Evolutionary conservation across 2,797 vertebrate species (phyloP).

Genomic region (Coregonus ussuriensis): DNA sequence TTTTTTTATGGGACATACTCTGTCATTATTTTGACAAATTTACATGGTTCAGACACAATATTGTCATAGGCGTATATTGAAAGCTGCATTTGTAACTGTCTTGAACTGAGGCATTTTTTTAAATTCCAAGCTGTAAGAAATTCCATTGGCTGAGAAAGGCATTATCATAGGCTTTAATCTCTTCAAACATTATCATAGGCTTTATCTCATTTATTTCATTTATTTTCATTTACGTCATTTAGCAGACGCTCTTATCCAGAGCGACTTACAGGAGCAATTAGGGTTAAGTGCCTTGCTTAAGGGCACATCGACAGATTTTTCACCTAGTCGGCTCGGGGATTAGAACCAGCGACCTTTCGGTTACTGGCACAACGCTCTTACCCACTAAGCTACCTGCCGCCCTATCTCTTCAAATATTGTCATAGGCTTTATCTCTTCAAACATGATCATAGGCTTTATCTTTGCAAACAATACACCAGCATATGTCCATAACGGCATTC

Average conservation of each 20-base stretch:
- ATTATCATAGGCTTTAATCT: too few relatives aligned
- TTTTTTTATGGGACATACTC: neutral
- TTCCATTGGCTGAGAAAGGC: neutral
- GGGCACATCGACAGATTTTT: too few relatives aligned
- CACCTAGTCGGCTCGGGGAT: too few relatives aligned
- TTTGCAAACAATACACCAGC: conserved; percentile 68
- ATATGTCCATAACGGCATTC: conserved; percentile 57
- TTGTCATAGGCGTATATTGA: neutral
- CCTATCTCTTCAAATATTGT: conserved; percentile 47
- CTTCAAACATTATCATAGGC: conserved; percentile 43
- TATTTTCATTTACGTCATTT: too few relatives aligned
- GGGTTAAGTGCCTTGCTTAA: too few relatives aligned
- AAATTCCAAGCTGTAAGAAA: neutral
- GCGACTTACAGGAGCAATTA: too few relatives aligned
- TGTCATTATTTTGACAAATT: neutral
- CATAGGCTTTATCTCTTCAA: neutral
- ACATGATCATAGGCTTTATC: conserved; percentile 41
- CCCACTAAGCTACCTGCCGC: too few relatives aligned
- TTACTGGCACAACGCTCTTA: too few relatives aligned
- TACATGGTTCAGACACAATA: neutral
- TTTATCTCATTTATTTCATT: too few relatives aligned
- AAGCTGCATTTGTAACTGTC: neutral
- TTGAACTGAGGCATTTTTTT: neutral
- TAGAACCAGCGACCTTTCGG: too few relatives aligned
- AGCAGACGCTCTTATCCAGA: too few relatives aligned